Base-by-base conservation (phyloP, 64 coral and sea anemone species). In the Porites lutea region DNA sequence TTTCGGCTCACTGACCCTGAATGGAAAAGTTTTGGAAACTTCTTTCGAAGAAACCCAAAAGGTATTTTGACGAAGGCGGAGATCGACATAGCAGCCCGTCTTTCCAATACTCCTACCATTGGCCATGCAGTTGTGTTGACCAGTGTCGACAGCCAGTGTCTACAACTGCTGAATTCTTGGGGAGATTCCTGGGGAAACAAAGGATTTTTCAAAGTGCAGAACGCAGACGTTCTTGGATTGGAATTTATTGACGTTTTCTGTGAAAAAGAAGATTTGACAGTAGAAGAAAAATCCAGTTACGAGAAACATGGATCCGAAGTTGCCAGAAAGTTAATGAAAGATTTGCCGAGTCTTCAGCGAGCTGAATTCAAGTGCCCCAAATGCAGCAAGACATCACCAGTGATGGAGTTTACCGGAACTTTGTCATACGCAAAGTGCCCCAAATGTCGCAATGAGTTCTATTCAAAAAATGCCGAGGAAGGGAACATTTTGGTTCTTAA, bases 111-210 rank as follows among this genome's bases (percentile, higher is more conserved):
- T 11, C 2, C 2, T 2, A 48, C 21, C 9, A 0, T 0, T 11
- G 86, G 71, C 13, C 86, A 88, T 75, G 86, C 86, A 49, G 86
- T 88, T 2, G 86, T 88, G n/a, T 43, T 88, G 8, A 88, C 71
- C 27, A 76, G 86, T 45, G 77, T 61, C 50, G 77, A 88, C 86
- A 77, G 86, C 44, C 55, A 88, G 57, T 47, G 55, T 61, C 60
- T 88, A 19, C 67, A 71, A 72, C 71, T 88, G 20, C 15, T 88
- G 86, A 76, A 88, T 76, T 88, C 86, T 6, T 48, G 71, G 86
- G 83, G 86, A 54, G 3, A 0, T 8, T 0, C 45, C 3, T 76
- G 71, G 86, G 71, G 2, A 6, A 71, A 88, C 52, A 12, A 44
- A 0, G 86, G 86, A 13, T 88, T 88, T 43, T 88, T 88, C 27